Evolutionary conservation across 2,797 vertebrate genomes (phyloP).

Genomic region (Acipenser transmontanus): DNA sequence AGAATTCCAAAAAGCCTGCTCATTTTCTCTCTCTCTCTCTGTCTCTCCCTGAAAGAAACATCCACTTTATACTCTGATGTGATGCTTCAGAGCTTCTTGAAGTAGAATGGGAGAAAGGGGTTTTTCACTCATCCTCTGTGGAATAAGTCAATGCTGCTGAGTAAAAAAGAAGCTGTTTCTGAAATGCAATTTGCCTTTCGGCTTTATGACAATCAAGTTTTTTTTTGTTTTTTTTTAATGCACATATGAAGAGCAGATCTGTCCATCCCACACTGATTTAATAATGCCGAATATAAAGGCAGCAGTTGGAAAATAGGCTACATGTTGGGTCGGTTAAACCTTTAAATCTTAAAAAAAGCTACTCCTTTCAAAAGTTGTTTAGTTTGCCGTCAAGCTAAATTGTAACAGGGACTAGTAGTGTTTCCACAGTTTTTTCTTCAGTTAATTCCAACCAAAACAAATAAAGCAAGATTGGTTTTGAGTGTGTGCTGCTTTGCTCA

Average conservation of each 20-base stretch:
- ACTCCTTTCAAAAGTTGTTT: conserved; percentile 46
- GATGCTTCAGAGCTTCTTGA: background rate
- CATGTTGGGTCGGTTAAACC: conserved; percentile 1
- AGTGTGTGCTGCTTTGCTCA: background rate
- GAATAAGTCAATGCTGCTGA: background rate
- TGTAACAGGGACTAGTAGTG: conserved; percentile 35
- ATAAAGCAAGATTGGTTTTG: conserved; percentile 26
- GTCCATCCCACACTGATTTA: conserved; percentile 3
- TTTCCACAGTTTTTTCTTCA: conserved; percentile 27
- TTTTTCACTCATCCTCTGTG: background rate
- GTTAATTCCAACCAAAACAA: conserved; percentile 33
- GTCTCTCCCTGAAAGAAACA: background rate
- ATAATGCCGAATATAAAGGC: background rate
- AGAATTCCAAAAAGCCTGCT: background rate
- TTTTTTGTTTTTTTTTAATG: background rate
- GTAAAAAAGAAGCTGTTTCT: background rate
- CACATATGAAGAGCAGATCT: conserved; percentile 10
- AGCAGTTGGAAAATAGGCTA: background rate
- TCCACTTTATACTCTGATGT: background rate
- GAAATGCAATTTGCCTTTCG: background rate
- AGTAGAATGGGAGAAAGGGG: background rate
- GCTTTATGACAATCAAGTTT: conserved; percentile 10
- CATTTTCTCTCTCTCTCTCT: background rate
- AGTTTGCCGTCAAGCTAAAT: conserved; percentile 40
- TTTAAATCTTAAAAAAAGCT: conserved; percentile 9